Evolutionary conservation across 2,113 vertebrate genomes (phyloP), one percentile per base, ranked within the genome.

Genomic region (Atherinomorus stipes): DNA sequence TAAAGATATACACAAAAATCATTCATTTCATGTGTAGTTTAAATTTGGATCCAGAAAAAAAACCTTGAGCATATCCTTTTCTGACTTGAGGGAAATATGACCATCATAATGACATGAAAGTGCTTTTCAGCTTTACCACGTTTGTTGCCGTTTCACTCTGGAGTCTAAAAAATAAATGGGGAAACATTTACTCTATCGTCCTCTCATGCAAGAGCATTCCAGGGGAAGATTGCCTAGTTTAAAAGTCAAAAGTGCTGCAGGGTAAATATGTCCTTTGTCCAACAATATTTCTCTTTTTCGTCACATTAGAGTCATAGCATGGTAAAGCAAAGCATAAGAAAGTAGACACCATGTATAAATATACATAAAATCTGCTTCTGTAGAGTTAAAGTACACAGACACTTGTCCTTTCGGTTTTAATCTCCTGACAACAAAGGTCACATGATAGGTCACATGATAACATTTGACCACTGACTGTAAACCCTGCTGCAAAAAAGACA

Each of bases 11-110:
- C 11, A 54, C 5, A 42, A 25, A 26, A 31, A 51, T 13, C 2
- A 64, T 19, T 51, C 0, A 37, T 34, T 34, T 9, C 16, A 47
- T 34, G 50, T 54, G 4, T 45, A 47, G 68, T 71, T 65, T 11
- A 23, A 26, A 45, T 57, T 11, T 60, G 26, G 26, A 51, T 23
- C 7, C 44, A 21, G 11, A 58, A 58, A 11, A 58, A 38, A 71
- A 51, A 58, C 51, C 16, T 13, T 58, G 44, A n/a, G 37, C 72
- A 26, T 23, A 54, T 85, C 38, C 44, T 63, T 83, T 81, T 76
- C 71, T 85, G 88, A 91, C 86, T 73, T 64, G 80, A 90, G 79
- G 90, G 70, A 88, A 92, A 92, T 91, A 91, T 92, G 91, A 92
- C 88, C 87, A 90, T 92, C 81, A 80, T 57, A 76, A 80, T 86